Base-by-base conservation (phyloP, 2,797 vertebrate species). In the Macroramphosus scolopax region DNA sequence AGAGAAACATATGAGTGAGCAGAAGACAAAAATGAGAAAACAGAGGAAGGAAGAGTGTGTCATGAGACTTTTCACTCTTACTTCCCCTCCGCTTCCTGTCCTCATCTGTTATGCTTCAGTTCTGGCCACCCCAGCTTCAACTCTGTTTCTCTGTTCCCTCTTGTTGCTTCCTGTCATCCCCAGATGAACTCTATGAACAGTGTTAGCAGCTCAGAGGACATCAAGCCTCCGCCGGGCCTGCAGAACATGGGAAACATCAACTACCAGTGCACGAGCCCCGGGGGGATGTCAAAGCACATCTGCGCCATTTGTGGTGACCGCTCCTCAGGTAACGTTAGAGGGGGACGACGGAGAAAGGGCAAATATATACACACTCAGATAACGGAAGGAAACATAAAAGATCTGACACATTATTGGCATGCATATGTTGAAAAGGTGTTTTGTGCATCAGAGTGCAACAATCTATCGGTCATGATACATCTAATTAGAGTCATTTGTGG, bases 291-390 rank as follows among this genome's bases (percentile, higher is more conserved):
- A 67, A 98, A 96, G 74, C 95, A 97, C 87, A 93, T 96, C 81
- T 98, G 95, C 69, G 93, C 95, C 80, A 98, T 98, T 80, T 98
- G 95, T 28, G 95, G 95, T 45, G 95, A 98, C 82, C 92, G 95
- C 20, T 96, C 95, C 50, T 98, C 95, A 91, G 95, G 95, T 97
- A 89, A 45, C 18, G 26, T 49, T 17, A 25, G 17, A 48, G 53
- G 2, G 35, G 5, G 44, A 32, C 34, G 38, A 33, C 8, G 17
- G 15, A 28, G 17, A 13, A 28, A 17, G 20, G 20, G 20, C 8
- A 39, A 5, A 37, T 31, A 41, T 37, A 18, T 14, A 12, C 1
- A 12, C 49, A 44, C 15, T 42, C 14, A 31, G 17, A 2, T 9
- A 17, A 20, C 14, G 50, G 11, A 17, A 25, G 20, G n/a, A 14